Base-by-base conservation (phyloP, 2,797 vertebrate species). In the Sebastes oblongus region DNA sequence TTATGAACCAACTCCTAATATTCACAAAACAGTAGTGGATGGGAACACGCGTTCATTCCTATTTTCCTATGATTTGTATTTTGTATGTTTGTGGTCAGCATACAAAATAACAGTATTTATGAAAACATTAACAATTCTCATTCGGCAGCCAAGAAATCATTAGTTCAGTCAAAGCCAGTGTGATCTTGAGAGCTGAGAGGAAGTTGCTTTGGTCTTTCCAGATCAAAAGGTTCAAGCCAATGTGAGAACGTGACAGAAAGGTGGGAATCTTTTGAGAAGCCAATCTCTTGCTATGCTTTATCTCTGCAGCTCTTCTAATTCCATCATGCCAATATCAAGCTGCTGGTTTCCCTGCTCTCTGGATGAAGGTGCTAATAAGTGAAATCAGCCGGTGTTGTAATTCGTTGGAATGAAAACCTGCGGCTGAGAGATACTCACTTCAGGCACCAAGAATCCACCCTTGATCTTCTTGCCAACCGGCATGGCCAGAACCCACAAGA, bases 401-500 rank as follows among this genome's bases (percentile, higher is more conserved):
- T 34, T 42, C 20, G 14, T 3, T 34, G 22, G 34, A 52, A 36
- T 27, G 29, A 58, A 74, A 80, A 32, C 54, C 6, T 65, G 52
- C 60, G 2, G 61, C 16, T 6, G 13, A 60, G 46, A 29, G 58
- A 75, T 18, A 66, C 90, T 85, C 75, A 95, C 96, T 92, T 95
- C 94, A 2, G 95, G 93, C 2, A 94, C 88, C 5, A 96, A 88
- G 75, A 96, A 96, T 46, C 95, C 96, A 36, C 95, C 95, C 0
- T 80, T 86, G 39, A 95, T 83, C 32, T 86, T 94, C 18, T 86
- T 84, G 10, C 94, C 95, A 32, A 96, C 82, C 0, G 96, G 96
- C 96, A 96, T 95, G 11, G 96, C 93, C 94, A 96, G 92, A 69
- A 91, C 95, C 96, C 96, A 96, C 64, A 96, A 34, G 20, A 96